Evolutionary conservation across 2,797 vertebrate genomes (phyloP).

Genomic region (Masticophis lateralis): DNA sequence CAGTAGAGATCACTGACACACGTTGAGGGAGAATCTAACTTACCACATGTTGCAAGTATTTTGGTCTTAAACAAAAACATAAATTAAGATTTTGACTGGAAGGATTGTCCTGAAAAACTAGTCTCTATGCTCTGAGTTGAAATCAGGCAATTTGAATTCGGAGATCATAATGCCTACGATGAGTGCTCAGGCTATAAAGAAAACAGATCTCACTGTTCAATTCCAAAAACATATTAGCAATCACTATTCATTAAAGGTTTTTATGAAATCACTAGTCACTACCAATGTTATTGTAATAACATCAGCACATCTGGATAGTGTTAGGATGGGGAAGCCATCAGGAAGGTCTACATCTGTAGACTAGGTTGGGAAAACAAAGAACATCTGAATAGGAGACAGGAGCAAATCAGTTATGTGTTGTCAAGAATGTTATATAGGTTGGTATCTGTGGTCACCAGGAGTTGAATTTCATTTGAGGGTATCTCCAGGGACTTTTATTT

Average conservation of each 20-base stretch:
- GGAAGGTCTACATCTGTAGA: neutral
- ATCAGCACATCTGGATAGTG: neutral
- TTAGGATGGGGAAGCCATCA: neutral
- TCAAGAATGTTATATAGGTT: neutral
- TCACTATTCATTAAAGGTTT: neutral
- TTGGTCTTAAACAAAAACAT: neutral
- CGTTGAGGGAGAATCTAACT: neutral
- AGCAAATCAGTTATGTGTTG: neutral
- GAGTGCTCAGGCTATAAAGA: neutral
- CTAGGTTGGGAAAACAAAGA: neutral
- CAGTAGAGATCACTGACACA: neutral
- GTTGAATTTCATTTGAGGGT: no score
- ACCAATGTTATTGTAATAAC: neutral
- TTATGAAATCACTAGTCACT: neutral
- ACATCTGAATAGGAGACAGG: neutral
- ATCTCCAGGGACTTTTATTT: neutral
- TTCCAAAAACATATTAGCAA: no score
- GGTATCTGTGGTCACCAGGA: no score
- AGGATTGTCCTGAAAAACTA: neutral
- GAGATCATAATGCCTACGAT: neutral
- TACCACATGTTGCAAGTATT: neutral
- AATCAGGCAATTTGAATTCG: neutral
- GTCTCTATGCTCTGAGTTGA: neutral
- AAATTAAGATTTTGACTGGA: neutral
- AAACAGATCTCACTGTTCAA: no score